Evolutionary conservation across 2,113 vertebrate genomes (phyloP), one percentile per base, ranked within the genome.

Genomic region (Pyrgilauda ruficollis): DNA sequence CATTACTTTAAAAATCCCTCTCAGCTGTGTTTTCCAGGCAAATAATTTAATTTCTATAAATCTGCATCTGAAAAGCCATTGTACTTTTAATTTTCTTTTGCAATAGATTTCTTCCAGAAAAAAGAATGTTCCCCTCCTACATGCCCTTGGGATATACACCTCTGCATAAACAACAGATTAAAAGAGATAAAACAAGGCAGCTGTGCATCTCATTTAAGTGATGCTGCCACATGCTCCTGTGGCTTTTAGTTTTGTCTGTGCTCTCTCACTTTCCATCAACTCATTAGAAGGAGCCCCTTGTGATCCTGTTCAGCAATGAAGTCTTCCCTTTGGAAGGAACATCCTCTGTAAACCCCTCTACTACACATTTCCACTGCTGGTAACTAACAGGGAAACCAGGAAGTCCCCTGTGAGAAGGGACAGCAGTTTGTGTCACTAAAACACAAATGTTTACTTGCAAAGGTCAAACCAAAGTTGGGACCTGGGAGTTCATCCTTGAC

Each of bases 11-110:
- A 66, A 94, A 80, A 86, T 78, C 22, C 16, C 8, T 69, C 61
- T 75, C 17, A 24, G 43, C 53, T 44, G 19, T 78, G 64, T 89
- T 93, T 94, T 94, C 67, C 56, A 88, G 33, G 52, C 85, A 93
- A 96, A 77, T 28, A 15, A 62, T 22, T 85, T 53, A 62, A 74
- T 88, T 90, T 94, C 68, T 70, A 47, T 58, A 67, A 76, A 84
- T 80, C 52, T 44, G 24, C 49, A 91, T 50, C 52, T 92, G 55
- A 94, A 92, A 94, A 80, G 59, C 23, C 30, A 68, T 4, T 77
- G 12, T 30, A 47, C 46, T 84, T 75, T 74, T 55, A 21, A 66
- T 89, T 87, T 84, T 89, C 41, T 69, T 76, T 49, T 76, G 70
- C 69, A 82, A 78, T 74, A 44, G 28, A 84, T 70, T 93, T 77